phyloP scores from a whole-genome alignment of 2,797 vertebrate species.

The Antennarius maculatus region DNA sequence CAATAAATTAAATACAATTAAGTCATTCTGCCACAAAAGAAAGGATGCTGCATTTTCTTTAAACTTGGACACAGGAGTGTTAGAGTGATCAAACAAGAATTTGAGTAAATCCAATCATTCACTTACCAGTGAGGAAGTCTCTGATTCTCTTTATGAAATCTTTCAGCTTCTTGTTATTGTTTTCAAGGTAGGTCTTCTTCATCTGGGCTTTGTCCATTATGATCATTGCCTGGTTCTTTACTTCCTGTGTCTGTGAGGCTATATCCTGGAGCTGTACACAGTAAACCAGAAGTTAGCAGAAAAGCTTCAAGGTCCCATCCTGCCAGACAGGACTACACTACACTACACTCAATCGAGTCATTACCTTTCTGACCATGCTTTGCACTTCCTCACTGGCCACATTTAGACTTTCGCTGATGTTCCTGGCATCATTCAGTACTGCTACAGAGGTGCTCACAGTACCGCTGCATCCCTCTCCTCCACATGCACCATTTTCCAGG shows the following conservation, averaged over 20 bases:
- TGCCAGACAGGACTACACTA: too few species aligned
- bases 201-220: slow-evolving; percentile 79
- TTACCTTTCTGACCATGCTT: slow-evolving; percentile 81
- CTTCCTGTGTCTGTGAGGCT: slow-evolving; percentile 78
- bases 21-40: neutral
- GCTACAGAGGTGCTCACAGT: slow-evolving; percentile 73
- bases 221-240: slow-evolving; percentile 78
- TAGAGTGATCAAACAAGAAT: neutral
- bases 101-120: neutral
- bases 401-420: slow-evolving; percentile 71
- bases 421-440: slow-evolving; percentile 70
- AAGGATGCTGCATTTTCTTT: neutral
- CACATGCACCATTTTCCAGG: slow-evolving; percentile 74
- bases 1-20: neutral
- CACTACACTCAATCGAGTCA: too few species aligned
- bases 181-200: slow-evolving; percentile 79
- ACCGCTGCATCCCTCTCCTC: slow-evolving; percentile 80
- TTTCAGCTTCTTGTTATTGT: slow-evolving; percentile 82
- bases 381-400: slow-evolving; percentile 74
- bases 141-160: slow-evolving; percentile 87
- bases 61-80: too few species aligned
- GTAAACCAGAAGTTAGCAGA: slow-evolving; percentile 6
- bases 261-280: slow-evolving; percentile 83
- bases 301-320: neutral
- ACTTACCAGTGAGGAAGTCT: slow-evolving; percentile 87